These are phyloP conservation scores for Cairina moschata DNA, from an alignment of 2,113 vertebrate species.

Conservation along the genomic window DNA sequence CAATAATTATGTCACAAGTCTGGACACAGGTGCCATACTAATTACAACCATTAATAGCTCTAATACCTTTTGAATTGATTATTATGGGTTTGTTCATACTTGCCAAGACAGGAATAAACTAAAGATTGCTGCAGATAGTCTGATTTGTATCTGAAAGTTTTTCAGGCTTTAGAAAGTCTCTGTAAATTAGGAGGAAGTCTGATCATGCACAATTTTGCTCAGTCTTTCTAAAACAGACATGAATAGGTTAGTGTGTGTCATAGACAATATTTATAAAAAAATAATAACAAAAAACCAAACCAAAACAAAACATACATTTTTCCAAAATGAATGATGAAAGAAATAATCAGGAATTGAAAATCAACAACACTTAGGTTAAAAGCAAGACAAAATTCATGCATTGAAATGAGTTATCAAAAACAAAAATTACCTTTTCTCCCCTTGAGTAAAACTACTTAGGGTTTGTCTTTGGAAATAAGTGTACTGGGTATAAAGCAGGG, in stretches of 20 bases:
- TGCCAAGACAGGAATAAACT: not conserved
- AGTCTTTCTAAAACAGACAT: not conserved
- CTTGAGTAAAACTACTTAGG: not conserved
- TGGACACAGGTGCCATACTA: conserved; percentile 38
- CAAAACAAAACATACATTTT: not conserved
- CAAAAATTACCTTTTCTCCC: not conserved
- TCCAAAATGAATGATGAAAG: not conserved
- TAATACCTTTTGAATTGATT: conserved; percentile 65
- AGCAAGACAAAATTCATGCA: not conserved
- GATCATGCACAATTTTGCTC: not conserved
- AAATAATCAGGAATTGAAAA: not conserved
- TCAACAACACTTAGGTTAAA: not conserved
- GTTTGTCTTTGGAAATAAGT: not conserved
- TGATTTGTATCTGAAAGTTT: conserved; percentile 12
- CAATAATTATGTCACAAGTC: conserved; percentile 34
- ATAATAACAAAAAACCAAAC: too few species aligned
- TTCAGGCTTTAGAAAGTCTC: not conserved
- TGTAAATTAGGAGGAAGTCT: not conserved
- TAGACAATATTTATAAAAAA: not conserved
- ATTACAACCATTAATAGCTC: conserved; percentile 36
- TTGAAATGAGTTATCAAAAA: not conserved
- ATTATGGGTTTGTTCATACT: conserved; percentile 19
- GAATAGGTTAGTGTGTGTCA: not conserved
- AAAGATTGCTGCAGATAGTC: not conserved
- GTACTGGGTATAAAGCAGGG: not conserved